These are phyloP conservation scores for Drosophila sordidula DNA, from an alignment of 2,888 invertebrate species.

Conservation along the genomic window DNA sequence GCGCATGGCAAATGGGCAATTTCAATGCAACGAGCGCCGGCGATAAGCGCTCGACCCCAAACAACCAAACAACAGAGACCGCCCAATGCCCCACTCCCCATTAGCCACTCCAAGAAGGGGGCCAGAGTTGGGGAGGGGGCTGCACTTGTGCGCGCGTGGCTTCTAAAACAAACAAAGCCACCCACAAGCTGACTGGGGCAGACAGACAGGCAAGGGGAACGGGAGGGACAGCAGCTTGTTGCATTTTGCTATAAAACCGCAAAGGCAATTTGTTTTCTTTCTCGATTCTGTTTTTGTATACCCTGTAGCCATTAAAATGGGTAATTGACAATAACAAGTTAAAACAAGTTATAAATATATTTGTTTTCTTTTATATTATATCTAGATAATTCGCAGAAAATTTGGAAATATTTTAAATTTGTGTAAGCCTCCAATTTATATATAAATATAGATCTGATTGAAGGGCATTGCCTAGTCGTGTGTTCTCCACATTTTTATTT, in stretches of 20 bases:
- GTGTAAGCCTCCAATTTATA: too few relatives aligned
- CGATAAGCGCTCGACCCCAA: constrained; percentile 40
- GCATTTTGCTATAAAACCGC: constrained; percentile 19
- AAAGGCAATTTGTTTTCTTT: constrained; percentile 24
- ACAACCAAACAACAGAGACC: too few relatives aligned
- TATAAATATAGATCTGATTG: background rate
- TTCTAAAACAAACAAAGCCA: constrained; percentile 63
- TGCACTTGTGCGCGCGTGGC: constrained; percentile 61
- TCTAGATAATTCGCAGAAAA: too few relatives aligned
- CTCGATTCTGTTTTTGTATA: background rate
- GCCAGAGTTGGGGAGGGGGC: background rate
- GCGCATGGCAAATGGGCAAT: constrained; percentile 27
- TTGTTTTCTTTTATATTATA: too few relatives aligned
- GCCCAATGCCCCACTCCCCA: too few relatives aligned
- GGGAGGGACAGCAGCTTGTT: constrained; percentile 22
- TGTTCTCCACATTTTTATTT: background rate
- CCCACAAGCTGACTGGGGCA: constrained; percentile 40
- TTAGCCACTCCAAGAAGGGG: background rate
- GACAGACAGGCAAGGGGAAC: background rate
- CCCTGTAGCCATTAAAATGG: background rate
- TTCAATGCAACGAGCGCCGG: constrained; percentile 16
- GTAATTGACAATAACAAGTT: too few relatives aligned
- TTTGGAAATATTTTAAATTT: too few relatives aligned
- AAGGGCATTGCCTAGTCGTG: constrained; percentile 3
- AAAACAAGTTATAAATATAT: too few relatives aligned